Conservation (phyloP, 2,797 vertebrate genomes). For the Bufotes viridis region DNA sequence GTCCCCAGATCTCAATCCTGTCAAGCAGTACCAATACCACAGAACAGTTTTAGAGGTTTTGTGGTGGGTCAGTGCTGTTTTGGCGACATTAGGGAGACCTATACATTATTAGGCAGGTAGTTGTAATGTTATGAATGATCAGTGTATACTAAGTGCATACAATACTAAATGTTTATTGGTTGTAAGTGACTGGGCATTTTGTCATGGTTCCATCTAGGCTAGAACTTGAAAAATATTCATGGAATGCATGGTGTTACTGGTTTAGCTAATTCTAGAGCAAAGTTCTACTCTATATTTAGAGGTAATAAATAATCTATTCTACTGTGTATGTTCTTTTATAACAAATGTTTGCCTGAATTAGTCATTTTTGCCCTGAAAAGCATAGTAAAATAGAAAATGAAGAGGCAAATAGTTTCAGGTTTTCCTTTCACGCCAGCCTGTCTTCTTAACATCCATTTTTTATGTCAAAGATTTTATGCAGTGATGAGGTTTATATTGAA, state of each 20-base stretch:
- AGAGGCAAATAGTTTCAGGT: conserved; percentile 17
- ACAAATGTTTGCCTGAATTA: conserved; percentile 50
- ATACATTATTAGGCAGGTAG: too few relatives aligned
- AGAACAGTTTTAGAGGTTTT: too few relatives aligned
- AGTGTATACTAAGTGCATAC: too few relatives aligned
- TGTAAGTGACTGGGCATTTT: not conserved
- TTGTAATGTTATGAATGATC: too few relatives aligned
- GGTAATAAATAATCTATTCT: not conserved
- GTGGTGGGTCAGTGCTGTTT: too few relatives aligned
- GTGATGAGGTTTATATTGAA: conserved; percentile 63
- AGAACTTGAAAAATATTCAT: not conserved
- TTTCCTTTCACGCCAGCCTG: conserved; percentile 42
- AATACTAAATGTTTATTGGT: too few relatives aligned
- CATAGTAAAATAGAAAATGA: conserved; percentile 36
- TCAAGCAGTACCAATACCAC: too few relatives aligned
- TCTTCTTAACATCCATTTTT: conserved; percentile 60
- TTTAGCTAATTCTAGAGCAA: not conserved
- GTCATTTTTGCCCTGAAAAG: conserved; percentile 49
- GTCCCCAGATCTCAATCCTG: too few relatives aligned
- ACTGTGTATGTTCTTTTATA: conserved; percentile 5
- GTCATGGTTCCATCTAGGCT: not conserved
- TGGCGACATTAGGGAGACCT: too few relatives aligned
- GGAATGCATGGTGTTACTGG: not conserved
- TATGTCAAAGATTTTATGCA: conserved; percentile 60
- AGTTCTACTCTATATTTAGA: not conserved